Evolutionary conservation across 2,113 vertebrate species (phyloP).

Genomic region (Amblyopsis rosae): DNA sequence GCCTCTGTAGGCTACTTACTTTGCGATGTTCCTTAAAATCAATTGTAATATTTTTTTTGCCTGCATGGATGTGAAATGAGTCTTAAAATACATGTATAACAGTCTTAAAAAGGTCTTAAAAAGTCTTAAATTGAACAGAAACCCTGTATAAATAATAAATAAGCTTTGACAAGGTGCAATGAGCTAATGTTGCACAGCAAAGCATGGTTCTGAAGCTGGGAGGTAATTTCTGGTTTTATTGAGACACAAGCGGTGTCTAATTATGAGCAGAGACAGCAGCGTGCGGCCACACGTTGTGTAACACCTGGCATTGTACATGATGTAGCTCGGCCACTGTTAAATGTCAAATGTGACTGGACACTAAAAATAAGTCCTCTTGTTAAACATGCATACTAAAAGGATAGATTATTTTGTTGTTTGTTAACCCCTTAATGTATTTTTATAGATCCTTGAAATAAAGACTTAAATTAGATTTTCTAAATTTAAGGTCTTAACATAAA

Average conservation of each 20-base stretch:
- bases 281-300: not conserved
- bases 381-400: not conserved
- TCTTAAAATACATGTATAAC: too few relatives aligned
- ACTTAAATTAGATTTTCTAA: too few relatives aligned
- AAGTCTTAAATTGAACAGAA: too few relatives aligned
- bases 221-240: conserved; percentile 37
- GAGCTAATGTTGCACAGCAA: conserved; percentile 47
- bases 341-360: conserved; percentile 12
- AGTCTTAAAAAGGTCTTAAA: too few relatives aligned
- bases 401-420: too few relatives aligned
- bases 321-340: conserved; percentile 9
- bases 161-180: conserved; percentile 37
- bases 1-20: too few relatives aligned
- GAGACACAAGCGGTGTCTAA: conserved; percentile 23
- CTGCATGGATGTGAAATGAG: too few relatives aligned
- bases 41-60: not conserved
- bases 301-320: conserved; percentile 1
- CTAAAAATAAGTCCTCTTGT: conserved; percentile 7
- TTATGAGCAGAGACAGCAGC: conserved; percentile 11
- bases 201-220: conserved; percentile 35
- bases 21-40: not conserved
- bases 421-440: too few relatives aligned
- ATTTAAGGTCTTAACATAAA: too few relatives aligned
- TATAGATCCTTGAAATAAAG: too few relatives aligned
- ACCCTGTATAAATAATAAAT: conserved; percentile 22